Evolutionary conservation across 2,113 vertebrate genomes (phyloP), one percentile per base, ranked within the genome.

Genomic region (Strix aluco): DNA sequence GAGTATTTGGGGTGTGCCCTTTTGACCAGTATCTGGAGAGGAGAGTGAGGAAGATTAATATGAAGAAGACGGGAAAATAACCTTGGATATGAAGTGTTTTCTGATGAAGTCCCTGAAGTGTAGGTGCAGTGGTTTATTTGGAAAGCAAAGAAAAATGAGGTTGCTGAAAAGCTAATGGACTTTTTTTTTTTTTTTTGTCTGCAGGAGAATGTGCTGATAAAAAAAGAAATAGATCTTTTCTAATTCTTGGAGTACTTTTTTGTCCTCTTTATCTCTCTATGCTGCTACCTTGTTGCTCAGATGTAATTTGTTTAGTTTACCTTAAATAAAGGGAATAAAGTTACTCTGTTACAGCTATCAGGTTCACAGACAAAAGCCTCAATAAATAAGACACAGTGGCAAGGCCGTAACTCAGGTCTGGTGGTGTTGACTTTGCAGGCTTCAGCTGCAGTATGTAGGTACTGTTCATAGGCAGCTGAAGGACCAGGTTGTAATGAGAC

Each of bases 131-230:
- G 96, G 92, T 94, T 96, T 89, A 67, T 97, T 97, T 96, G 96
- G 97, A 95, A 97, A 97, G 97, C 94, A 95, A 63, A 98, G 97
- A 97, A 97, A 97, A 97, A 97, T 95, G 94, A 97, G 97, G 90
- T 96, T 91, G 94, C 94, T 98, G 90, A 86, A 83, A 96, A 98
- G 94, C 86, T 91, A 97, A 96, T 95, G 96, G 92, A 73, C n/a
- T 93, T 86, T 93, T 88, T 75, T 77, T 65, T 84, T 75, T 57
- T 51, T 19, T 6, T 25, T 26, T 15, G 55, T 61, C 69, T 93
- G 83, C 77, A 90, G 96, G 94, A 97, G 96, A 97, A 97, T 96
- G 94, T 92, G 94, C 93, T 36, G 84, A 96, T 97, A 96, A 97
- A 90, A 95, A 94, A 82, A 66, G 96, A 95, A 97, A 97, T 95